Base-by-base conservation (phyloP, 2,113 vertebrate genomes). In the Cyprinodon tularosa region DNA sequence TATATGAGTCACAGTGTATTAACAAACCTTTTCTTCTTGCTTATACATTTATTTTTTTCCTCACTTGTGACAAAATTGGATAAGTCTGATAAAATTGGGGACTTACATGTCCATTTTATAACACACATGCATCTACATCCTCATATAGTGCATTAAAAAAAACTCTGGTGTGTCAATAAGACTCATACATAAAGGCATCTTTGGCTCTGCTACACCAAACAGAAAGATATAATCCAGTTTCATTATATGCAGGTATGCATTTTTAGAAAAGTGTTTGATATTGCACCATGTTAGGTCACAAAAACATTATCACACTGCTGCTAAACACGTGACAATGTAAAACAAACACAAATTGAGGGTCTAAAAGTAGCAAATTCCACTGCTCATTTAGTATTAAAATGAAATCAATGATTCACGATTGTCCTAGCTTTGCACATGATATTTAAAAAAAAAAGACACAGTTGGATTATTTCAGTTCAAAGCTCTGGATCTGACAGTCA, bases 341-440 rank as follows among this genome's bases (percentile, higher is more conserved):
- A 2, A 64, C 77, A 60, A 59, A 57, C 57, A 17, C 17, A 12
- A 17, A 59, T 66, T 36, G 22, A 44, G 48, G n/a, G 2, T 48
- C 37, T 50, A 4, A 20, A 20, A 8, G 29, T 39, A 10, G 48
- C 57, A 62, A 12, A 73, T 20, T 61, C 36, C 57, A 13, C 4
- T 29, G 48, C 47, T 42, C 22, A 64, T 13, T 17, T 70, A 3
- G 63, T 4, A 75, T 78, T 36, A 65, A 75, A 83, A 77, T 80
- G 42, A 62, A 74, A 78, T 79, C 63, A 76, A 42, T 71, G 64
- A 77, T 45, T 20, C 3, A 59, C 67, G 71, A 78, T 87, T 66
- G 84, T 85, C 38, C 71, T 76, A 72, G 72, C 71, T 81, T 66
- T 44, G 42, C 62, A 76, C 57, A 40, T 42, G 17, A 69, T 50